These are phyloP conservation scores for Scarus forsteni DNA, from an alignment of 2,797 vertebrate genomes.

Conservation along the genomic window DNA sequence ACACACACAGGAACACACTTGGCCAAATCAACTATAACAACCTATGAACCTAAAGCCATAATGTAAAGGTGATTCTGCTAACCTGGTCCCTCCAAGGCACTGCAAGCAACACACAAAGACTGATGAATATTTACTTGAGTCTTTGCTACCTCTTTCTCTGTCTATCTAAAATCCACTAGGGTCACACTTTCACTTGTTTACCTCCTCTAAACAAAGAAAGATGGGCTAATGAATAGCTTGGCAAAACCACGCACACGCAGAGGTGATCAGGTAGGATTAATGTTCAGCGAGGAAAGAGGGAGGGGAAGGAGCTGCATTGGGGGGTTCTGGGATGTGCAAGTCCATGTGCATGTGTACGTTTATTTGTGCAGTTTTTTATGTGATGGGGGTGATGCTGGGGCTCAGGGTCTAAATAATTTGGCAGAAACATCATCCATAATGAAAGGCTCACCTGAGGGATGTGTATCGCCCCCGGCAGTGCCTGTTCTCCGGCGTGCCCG, in stretches of 20 bases:
- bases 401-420: constrained; percentile 87
- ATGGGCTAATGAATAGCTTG: constrained; percentile 45
- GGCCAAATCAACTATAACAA: constrained; percentile 32
- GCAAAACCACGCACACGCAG: constrained; percentile 17
- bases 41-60: constrained; percentile 28
- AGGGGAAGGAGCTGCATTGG: constrained; percentile 18
- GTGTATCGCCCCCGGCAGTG: constrained; percentile 86
- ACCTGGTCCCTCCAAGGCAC: constrained; percentile 23
- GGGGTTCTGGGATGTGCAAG: constrained; percentile 48
- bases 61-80: constrained; percentile 31
- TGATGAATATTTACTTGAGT: constrained; percentile 50
- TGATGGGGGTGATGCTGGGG: constrained; percentile 58
- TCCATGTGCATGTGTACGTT: constrained; percentile 49
- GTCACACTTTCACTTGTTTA: constrained; percentile 41
- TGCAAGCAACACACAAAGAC: constrained; percentile 22
- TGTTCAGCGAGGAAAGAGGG: constrained; percentile 46
- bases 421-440: constrained; percentile 89
- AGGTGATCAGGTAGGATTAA: constrained; percentile 66
- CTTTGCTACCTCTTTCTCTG: constrained; percentile 14
- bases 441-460: constrained; percentile 87
- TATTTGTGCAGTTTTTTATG: constrained; percentile 47
- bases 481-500: constrained; percentile 69
- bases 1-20: constrained; percentile 11
- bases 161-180: constrained; percentile 39
- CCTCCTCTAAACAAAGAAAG: constrained; percentile 54